Percentiles rank a stretch among this genome's conserved stretches.
phyloP scores from a whole-genome alignment of 1,140 invertebrate species.

The Nasonia giraulti region DNA sequence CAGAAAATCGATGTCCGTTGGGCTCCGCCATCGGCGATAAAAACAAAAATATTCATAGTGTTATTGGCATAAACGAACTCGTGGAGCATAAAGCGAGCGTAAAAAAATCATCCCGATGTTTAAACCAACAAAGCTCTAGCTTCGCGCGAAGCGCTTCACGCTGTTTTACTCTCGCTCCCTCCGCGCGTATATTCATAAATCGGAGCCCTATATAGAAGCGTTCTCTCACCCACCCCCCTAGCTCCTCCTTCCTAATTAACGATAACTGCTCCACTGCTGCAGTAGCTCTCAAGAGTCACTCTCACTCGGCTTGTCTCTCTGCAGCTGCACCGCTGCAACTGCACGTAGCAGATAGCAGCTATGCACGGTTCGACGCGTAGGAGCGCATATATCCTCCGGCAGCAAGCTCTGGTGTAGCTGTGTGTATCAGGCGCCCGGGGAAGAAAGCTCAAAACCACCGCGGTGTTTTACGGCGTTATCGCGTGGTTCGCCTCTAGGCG shows the following conservation, averaged over 20 bases:
- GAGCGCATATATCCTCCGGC: conserved; percentile 19
- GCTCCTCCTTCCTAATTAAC: conserved; percentile 21
- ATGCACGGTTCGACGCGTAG: background rate
- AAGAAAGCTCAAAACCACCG: conserved; percentile 39
- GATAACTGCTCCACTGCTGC: background rate
- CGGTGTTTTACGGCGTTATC: conserved; percentile 32
- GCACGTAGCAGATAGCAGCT: background rate
- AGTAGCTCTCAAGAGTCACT: background rate
- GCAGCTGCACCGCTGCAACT: background rate
- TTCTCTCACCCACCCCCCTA: background rate
- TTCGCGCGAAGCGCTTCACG: no score
- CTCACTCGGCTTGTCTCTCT: background rate
- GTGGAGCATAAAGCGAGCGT: no score
- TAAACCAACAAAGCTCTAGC: no score
- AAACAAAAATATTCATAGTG: no score
- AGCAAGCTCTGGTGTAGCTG: background rate
- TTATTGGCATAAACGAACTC: no score
- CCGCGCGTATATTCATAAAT: no score
- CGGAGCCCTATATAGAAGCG: background rate
- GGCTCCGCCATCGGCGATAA: no score
- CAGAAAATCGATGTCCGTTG: no score
- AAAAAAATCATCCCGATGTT: no score
- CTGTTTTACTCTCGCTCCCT: no score
- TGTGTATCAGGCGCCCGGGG: background rate
- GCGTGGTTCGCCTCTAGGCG: conserved; percentile 1